Conservation (phyloP, 2,113 vertebrate genomes). For the human (Homo sapiens) region GRCh38 chr18:55317001-55317500, state of each 20-base stretch:
- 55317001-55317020: constrained; percentile 54
- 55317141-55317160: not conserved
- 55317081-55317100: constrained; percentile 17
- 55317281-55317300: not conserved
- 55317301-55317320: not conserved
- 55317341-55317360: not conserved
- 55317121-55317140: constrained; percentile 37
- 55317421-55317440: not conserved
- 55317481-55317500: not conserved
- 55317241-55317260: not conserved
- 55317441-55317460: not conserved
- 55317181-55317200: constrained; percentile 32
- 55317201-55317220: constrained; percentile 19
- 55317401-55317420: not conserved
- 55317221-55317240: not conserved
- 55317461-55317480: constrained; percentile 40
- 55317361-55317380: not conserved
- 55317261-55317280: constrained; percentile 19
- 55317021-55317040: constrained; percentile 15
- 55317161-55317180: constrained; percentile 52
- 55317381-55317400: not conserved
- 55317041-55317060: constrained; percentile 8
- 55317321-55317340: not conserved
- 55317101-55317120: constrained; percentile 54
- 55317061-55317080: constrained; percentile 17